A percentile compares a stretch with the other conserved stretches of the same genome.
Conservation (phyloP, 2,797 vertebrate species). For the Cyprinella venusta region DNA sequence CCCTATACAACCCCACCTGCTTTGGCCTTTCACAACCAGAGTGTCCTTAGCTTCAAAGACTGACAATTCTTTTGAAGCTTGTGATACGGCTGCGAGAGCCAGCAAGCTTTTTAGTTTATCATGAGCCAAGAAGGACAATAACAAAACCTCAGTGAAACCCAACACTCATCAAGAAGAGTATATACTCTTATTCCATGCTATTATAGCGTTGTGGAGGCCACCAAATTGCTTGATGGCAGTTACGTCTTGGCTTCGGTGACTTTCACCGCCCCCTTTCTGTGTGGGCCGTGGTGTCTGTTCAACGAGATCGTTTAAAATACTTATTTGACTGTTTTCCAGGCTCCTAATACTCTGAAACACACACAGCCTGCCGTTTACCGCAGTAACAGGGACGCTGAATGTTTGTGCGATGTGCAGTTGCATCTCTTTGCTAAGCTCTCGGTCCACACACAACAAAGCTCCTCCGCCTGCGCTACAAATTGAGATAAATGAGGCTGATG, state of each 20-base stretch:
- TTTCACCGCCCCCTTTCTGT: background rate
- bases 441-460: slow-evolving; percentile 28
- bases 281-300: background rate
- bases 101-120: slow-evolving; percentile 47
- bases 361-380: background rate
- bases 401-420: background rate
- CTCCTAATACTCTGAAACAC: slow-evolving; percentile 1
- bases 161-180: slow-evolving; percentile 15
- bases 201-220: slow-evolving; percentile 33
- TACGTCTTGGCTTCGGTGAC: slow-evolving; percentile 2
- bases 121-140: slow-evolving; percentile 27
- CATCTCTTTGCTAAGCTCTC: slow-evolving; percentile 28
- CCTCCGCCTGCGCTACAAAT: background rate
- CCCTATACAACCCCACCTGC: slow-evolving; percentile 36
- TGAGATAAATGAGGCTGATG: slow-evolving; percentile 29
- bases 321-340: slow-evolving; percentile 28
- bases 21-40: slow-evolving; percentile 7
- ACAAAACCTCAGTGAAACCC: slow-evolving; percentile 34
- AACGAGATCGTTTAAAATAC: background rate
- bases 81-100: slow-evolving; percentile 42
- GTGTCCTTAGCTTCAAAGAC: slow-evolving; percentile 54
- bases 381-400: background rate
- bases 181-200: slow-evolving; percentile 34
- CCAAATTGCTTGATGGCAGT: slow-evolving; percentile 26
- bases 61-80: slow-evolving; percentile 54